These are phyloP conservation scores for Heliothis subflexa DNA, from an alignment of 1,140 invertebrate genomes.

Conservation along the genomic window DNA sequence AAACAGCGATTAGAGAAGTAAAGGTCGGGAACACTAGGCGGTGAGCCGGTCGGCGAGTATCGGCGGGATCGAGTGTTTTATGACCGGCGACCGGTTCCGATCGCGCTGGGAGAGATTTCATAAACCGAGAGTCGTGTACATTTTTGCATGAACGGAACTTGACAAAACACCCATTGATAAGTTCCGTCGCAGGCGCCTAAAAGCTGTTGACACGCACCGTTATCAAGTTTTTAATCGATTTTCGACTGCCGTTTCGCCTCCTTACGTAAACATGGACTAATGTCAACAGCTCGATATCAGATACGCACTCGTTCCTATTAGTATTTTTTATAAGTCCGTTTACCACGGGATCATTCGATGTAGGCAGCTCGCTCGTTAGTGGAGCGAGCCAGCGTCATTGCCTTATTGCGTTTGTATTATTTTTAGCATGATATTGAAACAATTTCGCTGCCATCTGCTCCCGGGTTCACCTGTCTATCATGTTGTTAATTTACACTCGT, in stretches of 20 bases:
- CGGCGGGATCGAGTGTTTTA: conserved; percentile 49
- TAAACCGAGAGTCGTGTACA: conserved; percentile 50
- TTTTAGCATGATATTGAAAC: conserved; percentile 81
- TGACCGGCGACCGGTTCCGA: conserved; percentile 56
- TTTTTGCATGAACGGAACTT: conserved; percentile 59
- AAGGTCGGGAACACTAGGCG: conserved; percentile 49
- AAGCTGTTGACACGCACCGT: conserved; percentile 74
- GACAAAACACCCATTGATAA: conserved; percentile 72
- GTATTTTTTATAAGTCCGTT: conserved; percentile 64
- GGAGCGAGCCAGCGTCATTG: conserved; percentile 41
- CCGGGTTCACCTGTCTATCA: conserved; percentile 81
- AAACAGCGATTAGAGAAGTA: conserved; percentile 57
- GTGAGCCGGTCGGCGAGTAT: conserved; percentile 20
- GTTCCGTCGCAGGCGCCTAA: conserved; percentile 71
- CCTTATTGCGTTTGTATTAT: conserved; percentile 46
- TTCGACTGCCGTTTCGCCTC: conserved; percentile 83
- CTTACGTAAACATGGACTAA: conserved; percentile 79
- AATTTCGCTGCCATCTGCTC: conserved; percentile 80
- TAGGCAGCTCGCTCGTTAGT: conserved; percentile 44
- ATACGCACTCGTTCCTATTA: conserved; percentile 72
- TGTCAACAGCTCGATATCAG: conserved; percentile 81
- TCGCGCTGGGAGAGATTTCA: conserved; percentile 58
- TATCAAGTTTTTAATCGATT: conserved; percentile 81
- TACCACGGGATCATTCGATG: conserved; percentile 54
- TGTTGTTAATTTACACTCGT: conserved; percentile 80